phyloP scores from a whole-genome alignment of 2,113 vertebrate species.

The Aythya baeri region DNA sequence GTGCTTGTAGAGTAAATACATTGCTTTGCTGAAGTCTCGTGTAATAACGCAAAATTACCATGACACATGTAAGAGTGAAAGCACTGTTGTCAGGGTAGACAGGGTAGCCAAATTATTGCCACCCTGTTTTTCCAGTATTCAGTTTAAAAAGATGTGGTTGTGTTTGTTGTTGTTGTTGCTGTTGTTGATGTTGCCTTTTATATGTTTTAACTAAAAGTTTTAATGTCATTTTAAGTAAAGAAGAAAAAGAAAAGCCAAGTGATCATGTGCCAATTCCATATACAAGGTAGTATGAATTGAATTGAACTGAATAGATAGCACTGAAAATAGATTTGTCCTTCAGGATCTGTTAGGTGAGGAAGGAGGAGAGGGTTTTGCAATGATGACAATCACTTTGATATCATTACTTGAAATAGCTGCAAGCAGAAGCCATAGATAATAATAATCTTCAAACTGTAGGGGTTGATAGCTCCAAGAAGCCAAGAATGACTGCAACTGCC shows the following conservation, averaged over 20 bases:
- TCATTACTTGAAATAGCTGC: constrained; percentile 39
- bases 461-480: constrained; percentile 37
- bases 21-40: background rate
- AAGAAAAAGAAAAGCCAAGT: background rate
- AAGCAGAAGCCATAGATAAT: constrained; percentile 46
- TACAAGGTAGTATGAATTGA: background rate
- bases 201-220: background rate
- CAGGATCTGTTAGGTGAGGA: background rate
- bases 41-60: background rate
- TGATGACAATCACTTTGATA: constrained; percentile 24
- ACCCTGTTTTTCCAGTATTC: background rate
- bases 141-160: background rate
- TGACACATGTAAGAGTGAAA: background rate
- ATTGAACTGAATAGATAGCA: background rate
- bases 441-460: constrained; percentile 41
- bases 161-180: background rate
- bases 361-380: constrained; percentile 6
- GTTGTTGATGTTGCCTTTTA: too few species aligned
- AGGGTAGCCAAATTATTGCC: background rate
- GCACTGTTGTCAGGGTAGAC: background rate
- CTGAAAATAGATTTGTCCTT: constrained; percentile 36
- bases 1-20: background rate
- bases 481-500: constrained; percentile 47
- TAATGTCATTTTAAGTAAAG: background rate
- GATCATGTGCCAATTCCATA: background rate